A percentile compares a stretch with the other conserved stretches of the same genome.
Evolutionary conservation across 2,888 invertebrate genomes (phyloP).

Genomic region (Orchesella flavescens): DNA sequence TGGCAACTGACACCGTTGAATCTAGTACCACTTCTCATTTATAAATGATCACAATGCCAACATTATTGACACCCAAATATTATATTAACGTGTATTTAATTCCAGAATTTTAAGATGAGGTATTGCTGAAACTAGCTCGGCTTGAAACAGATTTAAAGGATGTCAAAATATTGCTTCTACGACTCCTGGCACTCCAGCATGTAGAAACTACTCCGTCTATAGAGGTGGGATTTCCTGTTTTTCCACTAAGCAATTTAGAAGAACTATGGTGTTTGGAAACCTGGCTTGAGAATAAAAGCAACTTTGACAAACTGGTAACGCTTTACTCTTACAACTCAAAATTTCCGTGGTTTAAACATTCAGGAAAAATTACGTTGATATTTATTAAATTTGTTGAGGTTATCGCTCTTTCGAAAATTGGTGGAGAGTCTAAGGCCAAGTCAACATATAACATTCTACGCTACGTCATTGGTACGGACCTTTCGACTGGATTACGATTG

Average conservation of each 20-base stretch:
- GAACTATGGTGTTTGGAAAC: neutral
- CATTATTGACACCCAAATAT: too few species aligned
- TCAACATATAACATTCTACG: neutral
- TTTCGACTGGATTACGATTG: neutral
- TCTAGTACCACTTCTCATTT: too few species aligned
- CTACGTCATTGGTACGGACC: neutral
- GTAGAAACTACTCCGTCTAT: neutral
- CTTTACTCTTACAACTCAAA: too few species aligned
- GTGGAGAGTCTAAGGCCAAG: neutral
- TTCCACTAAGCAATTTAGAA: neutral
- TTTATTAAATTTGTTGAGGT: neutral
- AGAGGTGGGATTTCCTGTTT: neutral
- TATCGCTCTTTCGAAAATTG: neutral
- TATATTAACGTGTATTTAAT: too few species aligned
- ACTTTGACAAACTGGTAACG: too few species aligned
- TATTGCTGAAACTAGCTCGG: neutral
- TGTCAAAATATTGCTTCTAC: neutral
- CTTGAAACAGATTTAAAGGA: neutral
- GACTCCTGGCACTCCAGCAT: neutral
- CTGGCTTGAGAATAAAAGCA: too few species aligned
- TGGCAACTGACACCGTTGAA: too few species aligned
- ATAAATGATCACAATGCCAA: too few species aligned
- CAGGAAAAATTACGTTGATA: neutral
- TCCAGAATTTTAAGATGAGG: neutral
- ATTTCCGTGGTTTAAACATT: too few species aligned